phyloP scores from a whole-genome alignment of 2,113 vertebrate genomes.

The Hemicordylus capensis region DNA sequence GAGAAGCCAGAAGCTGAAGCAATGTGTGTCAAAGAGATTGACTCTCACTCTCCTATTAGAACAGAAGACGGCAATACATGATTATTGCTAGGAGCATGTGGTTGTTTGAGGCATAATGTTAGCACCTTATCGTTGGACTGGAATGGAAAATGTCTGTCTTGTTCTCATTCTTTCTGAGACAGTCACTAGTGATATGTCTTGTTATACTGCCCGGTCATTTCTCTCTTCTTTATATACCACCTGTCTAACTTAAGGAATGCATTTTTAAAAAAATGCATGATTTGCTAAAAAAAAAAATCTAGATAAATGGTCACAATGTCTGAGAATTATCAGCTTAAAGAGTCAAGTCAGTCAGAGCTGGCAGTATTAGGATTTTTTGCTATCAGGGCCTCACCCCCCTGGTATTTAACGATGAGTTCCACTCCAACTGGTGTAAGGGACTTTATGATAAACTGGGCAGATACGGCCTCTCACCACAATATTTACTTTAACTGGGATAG shows the following conservation, averaged over 20 bases:
- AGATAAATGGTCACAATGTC: slow-evolving; percentile 24
- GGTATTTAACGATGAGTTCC: too few relatives aligned
- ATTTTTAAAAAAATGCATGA: slow-evolving; percentile 59
- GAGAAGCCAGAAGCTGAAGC: slow-evolving; percentile 63
- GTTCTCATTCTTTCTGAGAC: slow-evolving; percentile 63
- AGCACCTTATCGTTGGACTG: slow-evolving; percentile 59
- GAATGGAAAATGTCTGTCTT: slow-evolving; percentile 71
- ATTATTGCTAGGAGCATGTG: slow-evolving; percentile 66
- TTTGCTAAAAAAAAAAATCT: slow-evolving; percentile 41
- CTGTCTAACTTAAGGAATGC: slow-evolving; percentile 63
- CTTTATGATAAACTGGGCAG: too few relatives aligned
- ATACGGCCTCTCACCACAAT: too few relatives aligned
- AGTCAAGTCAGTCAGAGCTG: background rate
- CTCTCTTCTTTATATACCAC: slow-evolving; percentile 73
- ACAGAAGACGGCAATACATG: slow-evolving; percentile 62
- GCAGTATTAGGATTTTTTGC: slow-evolving; percentile 11
- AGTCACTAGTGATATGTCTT: slow-evolving; percentile 64
- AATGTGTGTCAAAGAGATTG: slow-evolving; percentile 73
- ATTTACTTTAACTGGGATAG: too few relatives aligned
- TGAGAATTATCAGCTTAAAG: slow-evolving; percentile 15
- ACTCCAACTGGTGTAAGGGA: too few relatives aligned
- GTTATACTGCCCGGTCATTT: slow-evolving; percentile 70
- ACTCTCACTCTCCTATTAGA: slow-evolving; percentile 69
- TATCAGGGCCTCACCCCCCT: too few relatives aligned
- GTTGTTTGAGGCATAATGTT: slow-evolving; percentile 60